These are phyloP conservation scores for Petrophora chlorosata DNA, from an alignment of 2,888 invertebrate species.

Conservation along the genomic window DNA sequence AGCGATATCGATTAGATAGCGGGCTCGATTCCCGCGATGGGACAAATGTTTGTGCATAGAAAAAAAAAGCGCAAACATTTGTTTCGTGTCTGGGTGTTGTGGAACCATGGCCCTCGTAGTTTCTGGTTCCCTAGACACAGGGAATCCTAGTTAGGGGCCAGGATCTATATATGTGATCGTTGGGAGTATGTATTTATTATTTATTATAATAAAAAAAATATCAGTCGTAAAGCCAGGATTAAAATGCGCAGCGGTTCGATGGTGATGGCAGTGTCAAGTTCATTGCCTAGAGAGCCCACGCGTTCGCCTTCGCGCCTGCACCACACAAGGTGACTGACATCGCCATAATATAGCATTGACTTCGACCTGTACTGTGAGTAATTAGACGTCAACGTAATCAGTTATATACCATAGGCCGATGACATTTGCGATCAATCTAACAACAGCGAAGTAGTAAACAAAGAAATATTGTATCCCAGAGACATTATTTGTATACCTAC, in stretches of 20 bases:
- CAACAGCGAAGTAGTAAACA: slow-evolving; percentile 3
- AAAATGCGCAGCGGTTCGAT: slow-evolving; percentile 55
- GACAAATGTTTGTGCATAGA: no score
- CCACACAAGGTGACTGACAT: slow-evolving; percentile 70
- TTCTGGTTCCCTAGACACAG: no score
- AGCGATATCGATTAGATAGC: no score
- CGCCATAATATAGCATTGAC: slow-evolving; percentile 52
- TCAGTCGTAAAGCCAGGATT: slow-evolving; percentile 48
- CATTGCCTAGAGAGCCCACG: slow-evolving; percentile 75
- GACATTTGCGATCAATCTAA: slow-evolving; percentile 36
- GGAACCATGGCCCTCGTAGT: no score
- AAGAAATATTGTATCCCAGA: neutral
- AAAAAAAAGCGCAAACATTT: no score
- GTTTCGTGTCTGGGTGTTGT: no score
- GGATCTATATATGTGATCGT: no score
- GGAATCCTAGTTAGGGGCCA: no score
- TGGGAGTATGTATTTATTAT: no score
- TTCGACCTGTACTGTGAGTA: slow-evolving; percentile 57
- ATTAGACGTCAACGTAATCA: slow-evolving; percentile 54
- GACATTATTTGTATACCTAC: no score
- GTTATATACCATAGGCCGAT: slow-evolving; percentile 35
- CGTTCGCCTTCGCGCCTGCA: slow-evolving; percentile 62
- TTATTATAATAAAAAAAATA: no score
- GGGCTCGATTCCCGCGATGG: no score
- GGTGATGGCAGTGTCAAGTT: slow-evolving; percentile 68